Evolutionary conservation across 2,888 invertebrate species (phyloP).

Genomic region (Colostygia pectinataria): DNA sequence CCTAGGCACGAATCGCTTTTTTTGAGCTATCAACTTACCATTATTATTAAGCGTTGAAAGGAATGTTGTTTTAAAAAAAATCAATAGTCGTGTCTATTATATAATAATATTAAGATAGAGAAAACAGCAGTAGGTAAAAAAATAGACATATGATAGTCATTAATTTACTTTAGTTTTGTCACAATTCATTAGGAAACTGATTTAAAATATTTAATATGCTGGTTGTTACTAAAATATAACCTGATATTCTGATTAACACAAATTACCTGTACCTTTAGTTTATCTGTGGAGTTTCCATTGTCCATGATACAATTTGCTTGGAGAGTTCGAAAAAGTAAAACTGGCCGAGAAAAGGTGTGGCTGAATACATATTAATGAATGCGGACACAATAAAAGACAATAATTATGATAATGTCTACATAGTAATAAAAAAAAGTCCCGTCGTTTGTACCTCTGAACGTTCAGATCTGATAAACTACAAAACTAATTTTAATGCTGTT

Average conservation of each 20-base stretch:
- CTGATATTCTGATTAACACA: conserved; percentile 2
- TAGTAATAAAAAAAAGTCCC: too few relatives aligned
- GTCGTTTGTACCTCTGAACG: too few relatives aligned
- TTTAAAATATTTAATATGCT: conserved; percentile 17
- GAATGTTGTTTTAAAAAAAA: too few relatives aligned
- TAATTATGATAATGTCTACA: conserved; percentile 8
- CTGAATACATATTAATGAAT: conserved; percentile 10
- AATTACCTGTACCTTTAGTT: too few relatives aligned
- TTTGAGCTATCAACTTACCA: not conserved
- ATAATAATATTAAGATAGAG: too few relatives aligned
- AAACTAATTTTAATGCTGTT: too few relatives aligned
- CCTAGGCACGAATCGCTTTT: conserved; percentile 6
- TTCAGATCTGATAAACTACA: too few relatives aligned
- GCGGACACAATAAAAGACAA: conserved; percentile 17
- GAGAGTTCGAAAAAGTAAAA: conserved; percentile 6
- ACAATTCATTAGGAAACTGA: conserved; percentile 19
- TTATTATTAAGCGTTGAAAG: too few relatives aligned
- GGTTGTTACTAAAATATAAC: conserved; percentile 7
- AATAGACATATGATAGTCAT: too few relatives aligned
- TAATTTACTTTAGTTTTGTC: conserved; percentile 8
- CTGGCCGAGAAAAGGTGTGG: conserved; percentile 12
- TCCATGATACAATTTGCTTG: conserved; percentile 1
- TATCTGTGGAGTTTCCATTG: conserved; percentile 4
- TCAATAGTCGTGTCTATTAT: too few relatives aligned
- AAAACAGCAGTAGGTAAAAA: not conserved